Evolutionary conservation across 2,113 vertebrate species (phyloP).

Genomic region (Pelusios castaneus): DNA sequence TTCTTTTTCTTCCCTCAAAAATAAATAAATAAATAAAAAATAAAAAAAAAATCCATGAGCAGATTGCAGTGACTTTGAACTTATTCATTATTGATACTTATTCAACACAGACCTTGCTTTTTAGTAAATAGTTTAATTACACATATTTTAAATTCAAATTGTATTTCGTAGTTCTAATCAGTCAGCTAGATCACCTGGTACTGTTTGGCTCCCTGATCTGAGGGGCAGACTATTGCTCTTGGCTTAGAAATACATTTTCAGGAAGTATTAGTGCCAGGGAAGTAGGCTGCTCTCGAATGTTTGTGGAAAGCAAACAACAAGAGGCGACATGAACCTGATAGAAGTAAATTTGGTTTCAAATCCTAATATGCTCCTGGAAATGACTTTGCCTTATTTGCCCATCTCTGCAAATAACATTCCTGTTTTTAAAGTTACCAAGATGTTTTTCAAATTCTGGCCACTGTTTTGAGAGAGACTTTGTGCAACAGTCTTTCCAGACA

Average conservation of each 20-base stretch:
- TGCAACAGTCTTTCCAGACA: not conserved
- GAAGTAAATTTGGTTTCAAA: not conserved
- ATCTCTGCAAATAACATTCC: not conserved
- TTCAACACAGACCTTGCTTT: not conserved
- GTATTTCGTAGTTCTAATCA: conserved; percentile 31
- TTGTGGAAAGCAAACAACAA: not conserved
- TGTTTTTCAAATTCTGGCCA: not conserved
- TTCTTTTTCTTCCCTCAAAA: conserved; percentile 22
- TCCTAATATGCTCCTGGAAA: not conserved
- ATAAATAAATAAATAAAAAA: too few species aligned
- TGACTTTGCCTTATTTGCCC: not conserved
- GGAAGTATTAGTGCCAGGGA: not conserved
- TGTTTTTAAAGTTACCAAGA: not conserved
- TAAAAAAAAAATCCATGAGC: conserved; percentile 18
- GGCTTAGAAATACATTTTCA: not conserved
- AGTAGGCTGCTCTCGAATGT: not conserved
- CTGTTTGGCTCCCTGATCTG: not conserved
- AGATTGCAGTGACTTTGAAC: conserved; percentile 42
- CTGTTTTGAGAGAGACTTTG: not conserved
- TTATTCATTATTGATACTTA: conserved; percentile 50
- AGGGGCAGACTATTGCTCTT: not conserved
- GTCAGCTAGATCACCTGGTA: not conserved
- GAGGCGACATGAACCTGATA: not conserved
- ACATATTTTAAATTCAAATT: conserved; percentile 36
- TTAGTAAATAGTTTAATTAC: conserved; percentile 39